Base-by-base conservation (phyloP, 1,140 invertebrate species). In the Orchesella cincta region DNA sequence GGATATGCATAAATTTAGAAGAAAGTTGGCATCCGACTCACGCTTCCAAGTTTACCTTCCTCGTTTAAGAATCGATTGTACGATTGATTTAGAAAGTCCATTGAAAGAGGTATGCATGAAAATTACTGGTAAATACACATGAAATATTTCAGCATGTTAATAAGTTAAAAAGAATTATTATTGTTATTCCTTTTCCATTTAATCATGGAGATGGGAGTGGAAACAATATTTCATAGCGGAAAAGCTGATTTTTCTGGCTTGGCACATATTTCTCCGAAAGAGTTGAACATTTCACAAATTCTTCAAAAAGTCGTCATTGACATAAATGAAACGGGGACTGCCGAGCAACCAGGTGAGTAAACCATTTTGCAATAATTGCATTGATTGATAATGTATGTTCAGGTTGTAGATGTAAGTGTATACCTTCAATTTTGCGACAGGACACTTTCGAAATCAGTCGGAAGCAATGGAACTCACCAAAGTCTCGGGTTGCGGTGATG, bases 61-160 rank as follows among this genome's bases (percentile, higher is more conserved):
- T 1, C 36, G 23, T 3, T 73, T 73, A 23, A 73, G 31, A 18
- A 54, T 74, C 31, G 36, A 52, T 8, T 74, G 26, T 8, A 74
- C 73, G 28, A 1, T 74, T 3, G 46, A 74, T 31, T 74, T 74
- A 20, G 23, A 74, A 31, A 23, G 29, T 29, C 73, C 73, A 20
- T 33, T 74, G 14, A 74, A 74, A 57, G 46, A 74, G 29, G 73
- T 74, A 57, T 3, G n/a, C 54, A 57, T 57, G 14, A 57, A n/a
- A 57, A 23, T 5, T 14, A 57, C 26, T 57, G 3, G 26, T 57
- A 5, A 18, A 46, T 46, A 46, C 39, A 5, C 18, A 8, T 46
- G 39, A 46, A 46, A n/a, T n/a, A n/a, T n/a, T n/a, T n/a, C n/a
- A n/a, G n/a, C n/a, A n/a, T n/a, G n/a, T n/a, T n/a, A n/a, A n/a